These are phyloP conservation scores for Orussus abietinus DNA, from an alignment of 1,140 invertebrate genomes.

Conservation along the genomic window DNA sequence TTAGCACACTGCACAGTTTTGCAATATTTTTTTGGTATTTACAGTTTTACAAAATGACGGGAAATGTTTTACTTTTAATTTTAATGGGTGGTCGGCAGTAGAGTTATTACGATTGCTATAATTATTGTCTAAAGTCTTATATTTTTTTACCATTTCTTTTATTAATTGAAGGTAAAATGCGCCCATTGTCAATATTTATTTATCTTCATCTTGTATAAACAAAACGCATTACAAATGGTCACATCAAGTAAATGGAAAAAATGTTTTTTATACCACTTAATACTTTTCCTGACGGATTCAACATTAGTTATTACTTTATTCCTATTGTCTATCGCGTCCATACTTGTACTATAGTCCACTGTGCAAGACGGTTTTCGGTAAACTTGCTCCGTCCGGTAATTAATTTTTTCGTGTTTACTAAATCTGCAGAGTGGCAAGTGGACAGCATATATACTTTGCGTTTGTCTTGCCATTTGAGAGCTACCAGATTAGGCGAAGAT, in stretches of 20 bases:
- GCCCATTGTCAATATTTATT: background rate
- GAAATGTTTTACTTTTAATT: too few species aligned
- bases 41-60: too few species aligned
- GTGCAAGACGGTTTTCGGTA: conserved; percentile 23
- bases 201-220: background rate
- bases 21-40: too few species aligned
- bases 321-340: conserved; percentile 23
- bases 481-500: conserved; percentile 18
- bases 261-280: too few species aligned
- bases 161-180: background rate
- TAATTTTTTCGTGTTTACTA: conserved; percentile 16
- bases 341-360: conserved; percentile 26
- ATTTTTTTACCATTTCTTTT: background rate
- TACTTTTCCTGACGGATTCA: conserved; percentile 13
- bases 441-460: conserved; percentile 27
- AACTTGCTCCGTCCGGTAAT: conserved; percentile 6
- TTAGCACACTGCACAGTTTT: too few species aligned
- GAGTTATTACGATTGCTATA: too few species aligned
- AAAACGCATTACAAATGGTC: conserved; percentile 12
- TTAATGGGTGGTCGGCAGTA: too few species aligned
- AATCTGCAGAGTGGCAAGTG: conserved; percentile 21
- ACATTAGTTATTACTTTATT: conserved; percentile 17
- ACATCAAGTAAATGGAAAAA: conserved; percentile 16
- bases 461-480: conserved; percentile 28
- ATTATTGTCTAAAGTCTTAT: too few species aligned